These are phyloP conservation scores for Dallia pectoralis DNA, from an alignment of 2,797 vertebrate genomes.

Conservation along the genomic window DNA sequence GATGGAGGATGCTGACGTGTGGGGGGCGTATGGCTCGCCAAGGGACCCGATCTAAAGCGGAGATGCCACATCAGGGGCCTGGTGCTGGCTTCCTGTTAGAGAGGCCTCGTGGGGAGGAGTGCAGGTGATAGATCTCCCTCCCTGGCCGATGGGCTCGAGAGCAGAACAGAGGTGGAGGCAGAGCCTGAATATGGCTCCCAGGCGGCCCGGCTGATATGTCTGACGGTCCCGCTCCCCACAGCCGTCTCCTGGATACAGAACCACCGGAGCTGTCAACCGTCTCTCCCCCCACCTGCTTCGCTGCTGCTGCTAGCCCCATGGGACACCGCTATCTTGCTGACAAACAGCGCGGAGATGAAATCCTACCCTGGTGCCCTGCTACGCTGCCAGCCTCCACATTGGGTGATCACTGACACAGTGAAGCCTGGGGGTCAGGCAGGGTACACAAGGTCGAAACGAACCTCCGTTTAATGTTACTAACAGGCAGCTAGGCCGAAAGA, in stretches of 20 bases:
- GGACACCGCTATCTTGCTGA: slow-evolving; percentile 54
- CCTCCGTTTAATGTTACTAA: background rate
- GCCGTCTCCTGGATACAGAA: slow-evolving; percentile 69
- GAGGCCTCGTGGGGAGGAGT: slow-evolving; percentile 51
- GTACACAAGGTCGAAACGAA: background rate
- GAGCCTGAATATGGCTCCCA: slow-evolving; percentile 57
- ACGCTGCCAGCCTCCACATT: slow-evolving; percentile 26
- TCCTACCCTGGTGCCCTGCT: slow-evolving; percentile 41
- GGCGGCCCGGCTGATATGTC: slow-evolving; percentile 33
- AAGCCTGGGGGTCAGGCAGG: background rate
- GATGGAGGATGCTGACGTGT: slow-evolving; percentile 58
- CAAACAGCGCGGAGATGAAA: slow-evolving; percentile 59
- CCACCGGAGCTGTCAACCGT: slow-evolving; percentile 47
- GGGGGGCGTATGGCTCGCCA: slow-evolving; percentile 43
- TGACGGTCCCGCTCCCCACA: slow-evolving; percentile 24
- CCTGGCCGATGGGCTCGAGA: slow-evolving; percentile 60
- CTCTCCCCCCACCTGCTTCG: slow-evolving; percentile 31
- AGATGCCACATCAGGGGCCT: slow-evolving; percentile 60
- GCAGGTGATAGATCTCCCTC: slow-evolving; percentile 24
- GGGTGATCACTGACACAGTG: too few species aligned
- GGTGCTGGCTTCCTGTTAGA: slow-evolving; percentile 57
- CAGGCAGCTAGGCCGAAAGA: background rate
- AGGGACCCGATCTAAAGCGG: slow-evolving; percentile 69
- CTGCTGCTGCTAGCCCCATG: slow-evolving; percentile 41
- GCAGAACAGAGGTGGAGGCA: slow-evolving; percentile 47